phyloP scores from a whole-genome alignment of 1,140 invertebrate species.

The Rhopalosiphum padi region DNA sequence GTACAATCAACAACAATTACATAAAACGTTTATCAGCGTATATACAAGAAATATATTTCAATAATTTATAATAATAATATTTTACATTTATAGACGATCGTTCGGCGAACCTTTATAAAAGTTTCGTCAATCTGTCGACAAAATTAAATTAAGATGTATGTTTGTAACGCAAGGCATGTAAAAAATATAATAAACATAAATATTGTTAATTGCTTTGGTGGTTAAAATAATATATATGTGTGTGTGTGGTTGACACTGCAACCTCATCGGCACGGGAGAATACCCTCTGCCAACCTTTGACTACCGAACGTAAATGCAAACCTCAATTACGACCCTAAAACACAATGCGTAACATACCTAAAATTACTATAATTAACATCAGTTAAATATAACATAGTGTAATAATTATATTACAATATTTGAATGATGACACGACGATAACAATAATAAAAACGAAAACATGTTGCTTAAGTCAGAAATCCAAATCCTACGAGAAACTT shows the following conservation, averaged over 20 bases:
- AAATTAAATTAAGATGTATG: not conserved
- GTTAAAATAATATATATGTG: slow-evolving; percentile 4
- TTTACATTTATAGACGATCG: not conserved
- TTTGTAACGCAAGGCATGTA: not conserved
- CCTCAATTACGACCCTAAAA: slow-evolving; percentile 27
- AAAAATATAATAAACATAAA: not conserved
- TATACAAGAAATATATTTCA: not conserved
- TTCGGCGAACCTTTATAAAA: not conserved
- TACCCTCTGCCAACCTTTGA: slow-evolving; percentile 18
- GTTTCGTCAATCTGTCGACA: not conserved
- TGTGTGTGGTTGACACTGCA: not conserved
- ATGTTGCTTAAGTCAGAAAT: not conserved
- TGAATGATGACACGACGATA: not conserved
- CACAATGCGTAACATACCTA: not conserved
- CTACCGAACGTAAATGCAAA: slow-evolving; percentile 23
- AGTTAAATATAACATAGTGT: not conserved
- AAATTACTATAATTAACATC: not conserved
- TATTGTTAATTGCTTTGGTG: not conserved
- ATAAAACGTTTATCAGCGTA: not conserved
- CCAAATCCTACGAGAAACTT: not conserved
- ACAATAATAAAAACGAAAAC: not conserved
- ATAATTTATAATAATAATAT: not conserved
- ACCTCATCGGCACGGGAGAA: not conserved
- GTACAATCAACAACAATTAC: slow-evolving; percentile 2
- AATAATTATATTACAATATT: not conserved